Conservation (phyloP, 2,797 vertebrate species). For the Myoxocephalus aenaeus region DNA sequence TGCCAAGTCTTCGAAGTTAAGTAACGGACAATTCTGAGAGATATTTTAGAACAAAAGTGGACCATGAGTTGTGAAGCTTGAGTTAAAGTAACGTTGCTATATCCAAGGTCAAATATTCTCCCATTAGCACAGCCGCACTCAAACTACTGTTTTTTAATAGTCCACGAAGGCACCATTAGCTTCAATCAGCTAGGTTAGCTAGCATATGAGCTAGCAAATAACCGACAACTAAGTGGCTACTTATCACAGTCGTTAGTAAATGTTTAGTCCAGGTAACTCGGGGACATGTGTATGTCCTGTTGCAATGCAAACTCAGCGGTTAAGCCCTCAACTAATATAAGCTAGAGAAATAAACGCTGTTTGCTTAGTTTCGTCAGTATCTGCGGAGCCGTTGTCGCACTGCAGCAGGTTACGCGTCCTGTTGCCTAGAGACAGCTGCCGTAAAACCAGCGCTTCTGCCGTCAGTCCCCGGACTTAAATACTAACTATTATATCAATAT, state of each 20-base stretch:
- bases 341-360: background rate
- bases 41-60: background rate
- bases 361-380: background rate
- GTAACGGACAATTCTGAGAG: background rate
- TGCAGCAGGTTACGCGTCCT: slow-evolving; percentile 87
- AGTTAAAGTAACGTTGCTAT: background rate
- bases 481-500: background rate
- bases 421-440: slow-evolving; percentile 83
- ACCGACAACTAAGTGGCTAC: background rate
- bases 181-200: background rate
- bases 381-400: slow-evolving; percentile 83
- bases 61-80: background rate
- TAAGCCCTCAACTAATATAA: background rate
- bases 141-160: accelerated
- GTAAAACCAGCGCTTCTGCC: slow-evolving; percentile 8
- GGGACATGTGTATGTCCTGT: background rate
- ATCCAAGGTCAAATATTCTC: background rate
- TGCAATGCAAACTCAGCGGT: background rate
- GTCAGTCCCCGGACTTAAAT: background rate
- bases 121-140: background rate
- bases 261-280: background rate
- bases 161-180: slow-evolving; percentile 27
- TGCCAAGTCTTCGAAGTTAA: background rate
- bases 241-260: background rate
- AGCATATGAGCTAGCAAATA: background rate